These are phyloP conservation scores for Gymnoscopelus microlampas DNA, from an alignment of 2,797 vertebrate species.

Conservation along the genomic window DNA sequence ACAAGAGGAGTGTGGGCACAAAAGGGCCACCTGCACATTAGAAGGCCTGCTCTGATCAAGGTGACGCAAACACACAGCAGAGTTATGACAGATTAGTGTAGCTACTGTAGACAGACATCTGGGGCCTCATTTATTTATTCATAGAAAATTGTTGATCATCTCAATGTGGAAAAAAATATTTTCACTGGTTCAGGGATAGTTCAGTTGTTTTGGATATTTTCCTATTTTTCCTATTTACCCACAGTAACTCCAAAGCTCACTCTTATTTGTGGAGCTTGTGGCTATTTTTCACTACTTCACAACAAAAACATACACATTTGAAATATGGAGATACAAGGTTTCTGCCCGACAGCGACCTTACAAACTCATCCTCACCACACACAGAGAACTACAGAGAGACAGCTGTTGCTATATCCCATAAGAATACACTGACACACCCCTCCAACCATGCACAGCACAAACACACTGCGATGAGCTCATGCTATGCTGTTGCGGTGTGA, in stretches of 20 bases:
- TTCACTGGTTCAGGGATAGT: too few species aligned
- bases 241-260: too few species aligned
- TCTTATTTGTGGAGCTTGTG: too few species aligned
- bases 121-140: too few species aligned
- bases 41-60: constrained; percentile 63
- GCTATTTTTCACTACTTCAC: too few species aligned
- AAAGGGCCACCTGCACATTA: constrained; percentile 66
- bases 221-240: too few species aligned
- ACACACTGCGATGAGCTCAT: constrained; percentile 27
- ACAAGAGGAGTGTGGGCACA: constrained; percentile 53
- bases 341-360: constrained; percentile 27
- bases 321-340: too few species aligned
- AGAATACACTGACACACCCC: constrained; percentile 40
- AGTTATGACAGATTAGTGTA: too few species aligned
- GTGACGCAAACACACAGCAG: constrained; percentile 56
- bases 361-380: constrained; percentile 47
- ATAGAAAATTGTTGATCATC: too few species aligned
- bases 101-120: constrained; percentile 1
- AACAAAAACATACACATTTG: too few species aligned
- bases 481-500: background rate
- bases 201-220: too few species aligned
- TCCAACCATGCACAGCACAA: constrained; percentile 40
- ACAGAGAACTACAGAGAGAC: constrained; percentile 39
- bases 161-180: too few species aligned
- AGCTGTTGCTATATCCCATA: constrained; percentile 42